phyloP scores from a whole-genome alignment of 2,797 vertebrate genomes.

The Sus cebifrons region DNA sequence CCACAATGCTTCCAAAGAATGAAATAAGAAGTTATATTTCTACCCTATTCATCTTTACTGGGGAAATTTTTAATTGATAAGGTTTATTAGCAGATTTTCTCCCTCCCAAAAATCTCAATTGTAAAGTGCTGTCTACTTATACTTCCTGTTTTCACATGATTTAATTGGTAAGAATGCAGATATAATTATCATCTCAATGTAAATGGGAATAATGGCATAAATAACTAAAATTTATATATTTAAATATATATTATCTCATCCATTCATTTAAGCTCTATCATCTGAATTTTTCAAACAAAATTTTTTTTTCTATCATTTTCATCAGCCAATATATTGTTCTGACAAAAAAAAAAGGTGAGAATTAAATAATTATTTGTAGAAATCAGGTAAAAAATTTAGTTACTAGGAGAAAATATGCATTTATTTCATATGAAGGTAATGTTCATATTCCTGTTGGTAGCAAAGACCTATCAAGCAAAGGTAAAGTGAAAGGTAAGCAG shows the following conservation, averaged over 20 bases:
- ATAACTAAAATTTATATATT: background rate
- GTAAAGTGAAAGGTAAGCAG: background rate
- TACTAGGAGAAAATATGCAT: background rate
- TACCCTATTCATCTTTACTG: background rate
- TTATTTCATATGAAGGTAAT: background rate
- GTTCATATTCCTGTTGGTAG: background rate
- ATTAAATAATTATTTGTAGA: background rate
- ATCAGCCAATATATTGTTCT: background rate
- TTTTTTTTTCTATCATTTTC: background rate
- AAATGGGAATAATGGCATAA: background rate
- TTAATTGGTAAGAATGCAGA: background rate
- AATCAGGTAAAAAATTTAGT: background rate
- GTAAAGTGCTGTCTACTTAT: background rate
- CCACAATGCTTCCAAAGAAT: constrained; percentile 40
- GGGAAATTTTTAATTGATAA: background rate
- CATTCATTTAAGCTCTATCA: background rate
- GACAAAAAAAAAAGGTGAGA: background rate
- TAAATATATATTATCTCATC: background rate
- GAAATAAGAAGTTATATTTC: background rate
- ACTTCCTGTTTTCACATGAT: background rate
- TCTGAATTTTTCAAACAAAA: background rate
- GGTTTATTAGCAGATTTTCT: background rate
- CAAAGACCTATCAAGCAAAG: background rate
- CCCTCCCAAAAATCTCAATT: background rate
- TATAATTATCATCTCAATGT: background rate